phyloP scores from a whole-genome alignment of 2,113 vertebrate genomes.

The Misgurnus mizolepis region DNA sequence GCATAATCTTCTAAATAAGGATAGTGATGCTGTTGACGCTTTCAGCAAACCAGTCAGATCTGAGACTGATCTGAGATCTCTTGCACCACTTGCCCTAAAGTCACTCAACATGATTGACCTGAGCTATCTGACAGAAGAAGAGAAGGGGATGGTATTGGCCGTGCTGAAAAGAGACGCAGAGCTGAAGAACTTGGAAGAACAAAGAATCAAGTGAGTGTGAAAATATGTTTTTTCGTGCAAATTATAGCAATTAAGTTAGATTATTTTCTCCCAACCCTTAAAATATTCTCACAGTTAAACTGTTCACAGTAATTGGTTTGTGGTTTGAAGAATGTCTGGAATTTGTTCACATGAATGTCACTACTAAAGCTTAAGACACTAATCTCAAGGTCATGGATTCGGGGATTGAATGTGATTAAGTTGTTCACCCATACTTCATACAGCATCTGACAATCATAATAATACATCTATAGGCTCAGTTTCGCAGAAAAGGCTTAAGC shows the following conservation, averaged over 20 bases:
- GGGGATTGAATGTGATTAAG: not conserved
- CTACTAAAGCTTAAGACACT: not conserved
- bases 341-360: slow-evolving; percentile 12
- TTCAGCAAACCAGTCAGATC: too few relatives aligned
- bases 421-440: too few relatives aligned
- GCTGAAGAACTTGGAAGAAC: slow-evolving; percentile 85
- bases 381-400: not conserved
- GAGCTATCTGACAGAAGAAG: slow-evolving; percentile 89
- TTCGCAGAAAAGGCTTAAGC: too few relatives aligned
- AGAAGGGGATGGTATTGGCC: slow-evolving; percentile 84
- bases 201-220: slow-evolving; percentile 82
- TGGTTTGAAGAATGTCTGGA: slow-evolving; percentile 15
- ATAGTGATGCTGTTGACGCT: slow-evolving; percentile 4
- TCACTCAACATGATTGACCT: slow-evolving; percentile 87
- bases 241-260: not conserved
- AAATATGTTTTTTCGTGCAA: not conserved
- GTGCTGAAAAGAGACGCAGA: slow-evolving; percentile 87
- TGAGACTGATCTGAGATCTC: slow-evolving; percentile 18
- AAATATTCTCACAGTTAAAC: slow-evolving; percentile 8
- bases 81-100: not conserved
- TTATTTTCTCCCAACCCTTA: not conserved
- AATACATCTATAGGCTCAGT: too few relatives aligned
- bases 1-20: too few relatives aligned
- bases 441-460: too few relatives aligned
- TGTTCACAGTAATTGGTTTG: not conserved